These are phyloP conservation scores for Dicycla oo DNA, from an alignment of 2,888 invertebrate genomes.

Conservation along the genomic window DNA sequence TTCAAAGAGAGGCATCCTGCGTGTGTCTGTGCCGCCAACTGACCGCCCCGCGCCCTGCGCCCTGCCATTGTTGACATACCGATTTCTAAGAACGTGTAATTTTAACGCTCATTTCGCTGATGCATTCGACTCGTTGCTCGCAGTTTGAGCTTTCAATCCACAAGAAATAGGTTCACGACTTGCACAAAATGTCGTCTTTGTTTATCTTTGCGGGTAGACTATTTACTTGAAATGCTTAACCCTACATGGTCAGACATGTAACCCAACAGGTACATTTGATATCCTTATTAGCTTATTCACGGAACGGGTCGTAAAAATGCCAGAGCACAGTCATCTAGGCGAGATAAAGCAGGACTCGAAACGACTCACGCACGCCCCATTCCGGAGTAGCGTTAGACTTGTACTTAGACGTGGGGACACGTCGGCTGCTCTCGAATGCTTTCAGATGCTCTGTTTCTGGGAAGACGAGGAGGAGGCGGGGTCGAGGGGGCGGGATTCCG, in stretches of 20 bases:
- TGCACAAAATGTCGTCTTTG: conserved; percentile 34
- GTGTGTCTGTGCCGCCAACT: conserved; percentile 68
- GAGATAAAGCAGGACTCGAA: conserved; percentile 72
- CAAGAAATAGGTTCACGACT: conserved; percentile 22
- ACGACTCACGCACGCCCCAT: conserved; percentile 76
- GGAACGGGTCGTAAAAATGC: conserved; percentile 68
- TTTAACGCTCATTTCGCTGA: conserved; percentile 49
- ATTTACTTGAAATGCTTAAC: conserved; percentile 48
- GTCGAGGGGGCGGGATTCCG: conserved; percentile 74
- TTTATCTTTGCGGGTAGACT: conserved; percentile 35
- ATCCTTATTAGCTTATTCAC: conserved; percentile 67
- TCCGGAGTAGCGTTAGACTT: conserved; percentile 70
- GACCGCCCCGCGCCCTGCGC: conserved; percentile 56
- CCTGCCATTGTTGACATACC: conserved; percentile 70
- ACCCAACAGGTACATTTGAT: conserved; percentile 61
- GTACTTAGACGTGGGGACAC: conserved; percentile 71
- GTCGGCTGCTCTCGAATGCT: conserved; percentile 68
- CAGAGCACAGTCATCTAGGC: conserved; percentile 65
- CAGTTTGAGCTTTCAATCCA: conserved; percentile 26
- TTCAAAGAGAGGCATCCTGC: conserved; percentile 78
- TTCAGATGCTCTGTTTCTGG: conserved; percentile 67
- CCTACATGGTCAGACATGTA: conserved; percentile 58
- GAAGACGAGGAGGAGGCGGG: conserved; percentile 63
- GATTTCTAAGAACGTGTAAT: conserved; percentile 58
- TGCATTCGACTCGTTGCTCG: conserved; percentile 24